Percentiles rank a stretch among this genome's conserved stretches.
Conservation (phyloP, 2,113 vertebrate genomes). For the Heterochromis multidens region DNA sequence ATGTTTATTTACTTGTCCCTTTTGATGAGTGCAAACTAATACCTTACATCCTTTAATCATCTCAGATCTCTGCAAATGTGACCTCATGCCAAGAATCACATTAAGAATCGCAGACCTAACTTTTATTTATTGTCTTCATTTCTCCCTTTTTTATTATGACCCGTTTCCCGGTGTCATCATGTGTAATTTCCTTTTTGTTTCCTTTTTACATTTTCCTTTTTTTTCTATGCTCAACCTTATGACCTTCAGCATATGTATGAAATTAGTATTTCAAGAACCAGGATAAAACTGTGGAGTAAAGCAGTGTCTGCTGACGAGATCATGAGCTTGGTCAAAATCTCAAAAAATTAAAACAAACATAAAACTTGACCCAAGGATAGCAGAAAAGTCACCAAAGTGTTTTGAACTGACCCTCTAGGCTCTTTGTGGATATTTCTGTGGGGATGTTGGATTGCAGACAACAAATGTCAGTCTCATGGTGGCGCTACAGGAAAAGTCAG, state of each 20-base stretch:
- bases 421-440: background rate
- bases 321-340: background rate
- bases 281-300: background rate
- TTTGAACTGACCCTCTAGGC: background rate
- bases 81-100: background rate
- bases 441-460: background rate
- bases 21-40: background rate
- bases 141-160: background rate
- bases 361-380: background rate
- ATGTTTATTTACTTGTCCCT: background rate
- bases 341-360: background rate
- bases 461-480: background rate
- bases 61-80: background rate
- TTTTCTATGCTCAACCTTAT: background rate
- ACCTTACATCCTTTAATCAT: background rate
- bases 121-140: too few relatives aligned
- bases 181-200: background rate
- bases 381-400: background rate
- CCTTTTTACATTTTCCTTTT: background rate
- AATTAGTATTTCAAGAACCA: background rate
- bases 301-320: background rate
- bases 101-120: background rate
- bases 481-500: background rate
- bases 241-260: background rate
- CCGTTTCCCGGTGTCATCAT: background rate